A percentile compares a stretch with the other conserved stretches of the same genome.
phyloP scores from a whole-genome alignment of 2,113 vertebrate genomes.

The Athene noctua region DNA sequence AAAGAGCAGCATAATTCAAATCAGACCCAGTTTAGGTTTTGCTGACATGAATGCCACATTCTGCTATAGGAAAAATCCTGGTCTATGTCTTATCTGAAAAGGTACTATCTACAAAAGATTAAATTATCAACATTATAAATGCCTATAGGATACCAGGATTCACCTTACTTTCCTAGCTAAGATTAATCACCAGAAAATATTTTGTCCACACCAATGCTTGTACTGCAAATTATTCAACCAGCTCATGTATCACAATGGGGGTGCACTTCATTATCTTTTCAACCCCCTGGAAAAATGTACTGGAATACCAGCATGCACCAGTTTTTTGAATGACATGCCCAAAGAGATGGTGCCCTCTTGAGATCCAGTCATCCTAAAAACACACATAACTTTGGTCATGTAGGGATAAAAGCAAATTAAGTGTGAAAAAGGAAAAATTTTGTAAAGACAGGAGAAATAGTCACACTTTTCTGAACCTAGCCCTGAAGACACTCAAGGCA shows the following conservation, averaged over 20 bases:
- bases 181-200: neutral
- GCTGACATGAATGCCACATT: neutral
- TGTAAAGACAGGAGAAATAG: neutral
- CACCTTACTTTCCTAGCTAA: neutral
- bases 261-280: neutral
- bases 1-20: neutral
- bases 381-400: neutral
- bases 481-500: neutral
- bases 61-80: neutral
- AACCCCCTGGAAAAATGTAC: neutral
- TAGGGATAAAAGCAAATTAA: neutral
- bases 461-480: neutral
- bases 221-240: neutral
- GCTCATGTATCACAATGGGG: neutral
- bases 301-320: neutral
- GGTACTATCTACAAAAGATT: neutral
- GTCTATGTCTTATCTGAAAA: neutral
- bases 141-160: accelerated
- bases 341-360: neutral
- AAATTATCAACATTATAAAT: neutral
- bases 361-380: neutral
- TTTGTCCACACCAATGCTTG: neutral
- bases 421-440: neutral
- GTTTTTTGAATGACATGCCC: neutral
- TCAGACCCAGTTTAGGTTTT: neutral